Percentiles rank a stretch among this genome's conserved stretches.
phyloP scores from a whole-genome alignment of 1,140 invertebrate species.

The Apis laboriosa region DNA sequence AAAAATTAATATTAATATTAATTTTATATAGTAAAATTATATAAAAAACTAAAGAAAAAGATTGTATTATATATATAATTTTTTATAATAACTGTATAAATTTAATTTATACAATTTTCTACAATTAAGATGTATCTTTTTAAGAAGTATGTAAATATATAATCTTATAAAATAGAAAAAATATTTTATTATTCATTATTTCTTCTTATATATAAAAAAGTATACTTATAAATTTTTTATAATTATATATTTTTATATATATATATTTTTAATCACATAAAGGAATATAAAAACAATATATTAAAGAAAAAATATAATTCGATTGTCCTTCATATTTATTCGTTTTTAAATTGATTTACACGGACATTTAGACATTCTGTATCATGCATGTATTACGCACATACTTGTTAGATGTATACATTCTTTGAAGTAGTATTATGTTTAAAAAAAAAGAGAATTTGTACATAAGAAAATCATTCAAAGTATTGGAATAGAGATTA shows the following conservation, averaged over 20 bases:
- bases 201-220: background rate
- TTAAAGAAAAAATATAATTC: background rate
- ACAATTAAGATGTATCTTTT: background rate
- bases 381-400: background rate
- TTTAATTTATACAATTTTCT: background rate
- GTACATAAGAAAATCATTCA: background rate
- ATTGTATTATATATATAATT: background rate
- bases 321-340: background rate
- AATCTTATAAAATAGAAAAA: background rate
- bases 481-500: slow-evolving; percentile 17
- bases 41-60: background rate
- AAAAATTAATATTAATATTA: background rate
- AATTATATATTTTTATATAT: background rate
- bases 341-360: slow-evolving; percentile 35
- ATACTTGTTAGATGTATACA: background rate
- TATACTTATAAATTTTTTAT: background rate
- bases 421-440: background rate
- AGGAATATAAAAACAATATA: background rate
- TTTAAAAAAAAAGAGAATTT: background rate
- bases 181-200: background rate
- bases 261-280: background rate
- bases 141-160: background rate
- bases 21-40: background rate
- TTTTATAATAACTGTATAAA: background rate
- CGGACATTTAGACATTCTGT: background rate